These are phyloP conservation scores for Ophion slaviceki DNA, from an alignment of 2,888 invertebrate genomes.

Conservation along the genomic window DNA sequence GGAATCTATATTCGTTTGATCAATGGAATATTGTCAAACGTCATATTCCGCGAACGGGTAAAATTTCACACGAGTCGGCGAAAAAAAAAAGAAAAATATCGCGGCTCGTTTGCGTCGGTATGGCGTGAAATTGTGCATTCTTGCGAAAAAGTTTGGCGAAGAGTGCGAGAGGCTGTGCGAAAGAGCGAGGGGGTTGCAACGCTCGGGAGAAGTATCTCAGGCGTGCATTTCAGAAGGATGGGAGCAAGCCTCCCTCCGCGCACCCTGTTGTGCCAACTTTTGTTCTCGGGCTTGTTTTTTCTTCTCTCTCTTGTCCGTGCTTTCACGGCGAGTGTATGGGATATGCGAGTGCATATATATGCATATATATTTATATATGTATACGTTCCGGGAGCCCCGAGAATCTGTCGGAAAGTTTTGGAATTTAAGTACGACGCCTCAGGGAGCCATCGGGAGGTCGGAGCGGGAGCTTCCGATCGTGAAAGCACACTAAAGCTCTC, in stretches of 20 bases:
- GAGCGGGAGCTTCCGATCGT: conserved; percentile 16
- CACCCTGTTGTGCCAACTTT: conserved; percentile 50
- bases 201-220: conserved; percentile 42
- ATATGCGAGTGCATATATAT: too few species aligned
- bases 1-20: too few species aligned
- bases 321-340: too few species aligned
- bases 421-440: conserved; percentile 50
- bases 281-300: neutral
- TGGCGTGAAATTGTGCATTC: conserved; percentile 55
- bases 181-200: neutral
- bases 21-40: too few species aligned
- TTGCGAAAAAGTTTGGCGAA: conserved; percentile 44
- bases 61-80: too few species aligned
- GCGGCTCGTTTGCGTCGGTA: conserved; percentile 1
- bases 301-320: neutral
- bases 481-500: too few species aligned
- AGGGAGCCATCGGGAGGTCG: conserved; percentile 48
- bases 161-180: neutral
- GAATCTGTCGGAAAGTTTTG: conserved; percentile 52
- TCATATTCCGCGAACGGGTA: too few species aligned
- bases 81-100: too few species aligned
- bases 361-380: too few species aligned
- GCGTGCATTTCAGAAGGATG: conserved; percentile 30
- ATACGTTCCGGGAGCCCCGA: conserved; percentile 2
- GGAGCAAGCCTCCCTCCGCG: conserved; percentile 9